Base-by-base conservation (phyloP, 2,113 vertebrate species). In the Struthidea cinerea region DNA sequence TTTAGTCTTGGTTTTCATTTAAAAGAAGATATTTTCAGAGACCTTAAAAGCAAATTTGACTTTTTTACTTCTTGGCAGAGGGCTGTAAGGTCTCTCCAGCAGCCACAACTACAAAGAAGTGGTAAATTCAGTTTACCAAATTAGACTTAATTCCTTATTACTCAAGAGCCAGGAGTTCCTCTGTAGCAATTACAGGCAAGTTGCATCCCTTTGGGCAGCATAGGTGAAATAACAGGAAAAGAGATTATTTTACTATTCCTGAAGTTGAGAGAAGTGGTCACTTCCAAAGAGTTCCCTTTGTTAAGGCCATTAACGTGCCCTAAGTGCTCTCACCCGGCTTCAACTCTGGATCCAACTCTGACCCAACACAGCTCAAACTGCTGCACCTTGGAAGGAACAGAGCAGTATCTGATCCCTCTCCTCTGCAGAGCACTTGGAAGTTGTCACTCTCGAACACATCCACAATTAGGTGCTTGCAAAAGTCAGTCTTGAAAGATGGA, bases 71-170 rank as follows among this genome's bases (percentile, higher is more conserved):
- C 82, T 94, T 93, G 79, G 82, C 68, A 95, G 52, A 77, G 89
- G 52, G 39, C 90, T 19, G 28, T n/a, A 81, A 81, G 35, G 53
- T 47, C 52, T 89, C 85, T 84, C 49, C 74, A 95, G 56, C 3
- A 20, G 77, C 61, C 79, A 90, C 88, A 83, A 86, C 56, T 87
- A 90, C 92, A 93, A 90, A 96, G 90, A 86, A 87, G 78, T 85
- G 81, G 89, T 88, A 93, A 94, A 90, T 84, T 92, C 73, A 92
- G 73, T 79, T 92, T 60, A 92, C 92, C 73, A 88, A 95, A 93
- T 94, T 79, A 95, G 64, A 75, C 79, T 86, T 95, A 92, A 95
- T 90, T 95, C 79, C 44, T 94, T 86, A 88, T 75, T 93, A 94
- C 76, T 78, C 56, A 73, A 85, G 59, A 96, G 41, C 33, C 60